Conservation (phyloP, 2,113 vertebrate genomes). For the Catagonus wagneri region DNA sequence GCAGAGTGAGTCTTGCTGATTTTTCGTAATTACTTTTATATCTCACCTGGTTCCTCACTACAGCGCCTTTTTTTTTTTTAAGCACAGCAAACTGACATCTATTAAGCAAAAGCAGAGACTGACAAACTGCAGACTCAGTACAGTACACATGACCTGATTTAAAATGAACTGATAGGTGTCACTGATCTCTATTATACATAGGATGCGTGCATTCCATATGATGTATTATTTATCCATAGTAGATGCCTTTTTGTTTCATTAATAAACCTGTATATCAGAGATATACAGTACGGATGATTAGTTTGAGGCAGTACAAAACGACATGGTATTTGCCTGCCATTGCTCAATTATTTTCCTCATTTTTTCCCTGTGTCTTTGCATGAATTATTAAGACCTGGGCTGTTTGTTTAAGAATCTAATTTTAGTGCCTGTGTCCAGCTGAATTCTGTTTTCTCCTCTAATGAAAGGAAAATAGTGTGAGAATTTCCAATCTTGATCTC, state of each 20-base stretch:
- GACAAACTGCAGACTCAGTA: conserved; percentile 84
- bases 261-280: conserved; percentile 86
- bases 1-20: conserved; percentile 23
- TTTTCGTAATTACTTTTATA: conserved; percentile 70
- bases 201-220: conserved; percentile 83
- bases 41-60: conserved; percentile 63
- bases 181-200: conserved; percentile 86
- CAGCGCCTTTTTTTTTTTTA: conserved; percentile 66
- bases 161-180: conserved; percentile 87
- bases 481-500: conserved; percentile 74
- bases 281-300: conserved; percentile 77
- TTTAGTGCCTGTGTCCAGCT: conserved; percentile 84
- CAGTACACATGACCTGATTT: conserved; percentile 86
- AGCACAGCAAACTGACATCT: conserved; percentile 67
- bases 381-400: conserved; percentile 86
- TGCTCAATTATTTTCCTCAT: conserved; percentile 86
- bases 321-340: conserved; percentile 82
- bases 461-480: conserved; percentile 77
- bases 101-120: conserved; percentile 83
- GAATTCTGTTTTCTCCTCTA: conserved; percentile 83
- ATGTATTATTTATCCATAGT: conserved; percentile 89
- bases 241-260: conserved; percentile 88
- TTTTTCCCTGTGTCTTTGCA: conserved; percentile 77
- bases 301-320: conserved; percentile 80
- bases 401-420: conserved; percentile 87